phyloP scores from a whole-genome alignment of 2,797 vertebrate genomes.

The Podargus strigoides region DNA sequence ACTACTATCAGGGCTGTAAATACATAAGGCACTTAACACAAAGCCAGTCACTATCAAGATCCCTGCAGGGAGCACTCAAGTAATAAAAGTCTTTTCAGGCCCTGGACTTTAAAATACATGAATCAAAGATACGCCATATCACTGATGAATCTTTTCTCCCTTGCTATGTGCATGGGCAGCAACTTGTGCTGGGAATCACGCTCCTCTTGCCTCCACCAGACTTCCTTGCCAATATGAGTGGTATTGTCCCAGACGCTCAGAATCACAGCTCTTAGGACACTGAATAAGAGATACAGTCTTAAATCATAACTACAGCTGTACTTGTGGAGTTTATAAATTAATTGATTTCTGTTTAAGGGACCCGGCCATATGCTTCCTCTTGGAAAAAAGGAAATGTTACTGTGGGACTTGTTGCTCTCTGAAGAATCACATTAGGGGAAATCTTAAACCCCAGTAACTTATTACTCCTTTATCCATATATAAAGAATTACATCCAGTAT shows the following conservation, averaged over 20 bases:
- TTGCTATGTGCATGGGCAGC: background rate
- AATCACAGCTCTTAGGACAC: background rate
- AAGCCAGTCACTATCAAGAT: background rate
- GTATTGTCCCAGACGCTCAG: background rate
- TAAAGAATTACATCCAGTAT: background rate
- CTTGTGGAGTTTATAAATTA: background rate
- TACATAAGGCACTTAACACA: background rate
- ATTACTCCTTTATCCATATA: background rate
- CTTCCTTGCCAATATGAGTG: background rate
- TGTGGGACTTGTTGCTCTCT: background rate
- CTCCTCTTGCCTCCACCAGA: background rate
- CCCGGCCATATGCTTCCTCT: background rate
- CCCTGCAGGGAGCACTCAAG: background rate
- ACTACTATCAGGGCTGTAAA: background rate
- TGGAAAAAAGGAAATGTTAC: background rate
- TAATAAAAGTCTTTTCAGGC: constrained; percentile 1
- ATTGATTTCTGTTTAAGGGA: background rate
- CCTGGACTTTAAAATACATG: background rate
- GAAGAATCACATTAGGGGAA: background rate
- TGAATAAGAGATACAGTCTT: background rate
- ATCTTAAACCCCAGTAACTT: background rate
- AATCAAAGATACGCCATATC: background rate
- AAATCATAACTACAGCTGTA: background rate
- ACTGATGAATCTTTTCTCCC: background rate
- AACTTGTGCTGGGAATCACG: background rate